Conservation (phyloP, 2,888 invertebrate species). For the Azorinus chamasolen region DNA sequence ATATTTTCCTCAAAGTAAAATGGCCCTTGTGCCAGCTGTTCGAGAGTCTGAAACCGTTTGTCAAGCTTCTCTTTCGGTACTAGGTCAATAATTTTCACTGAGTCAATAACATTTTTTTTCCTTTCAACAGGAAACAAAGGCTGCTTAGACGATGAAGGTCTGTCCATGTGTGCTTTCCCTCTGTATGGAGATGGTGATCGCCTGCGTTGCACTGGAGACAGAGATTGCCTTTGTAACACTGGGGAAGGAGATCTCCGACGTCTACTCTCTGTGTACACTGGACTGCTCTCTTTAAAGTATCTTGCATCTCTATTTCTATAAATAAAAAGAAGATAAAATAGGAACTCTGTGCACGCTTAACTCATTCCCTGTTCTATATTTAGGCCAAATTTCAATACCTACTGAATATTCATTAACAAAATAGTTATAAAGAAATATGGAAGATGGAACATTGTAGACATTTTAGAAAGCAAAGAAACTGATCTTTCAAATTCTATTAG, state of each 20-base stretch:
- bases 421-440: no score
- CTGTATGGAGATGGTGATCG: conserved; percentile 19
- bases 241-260: not conserved
- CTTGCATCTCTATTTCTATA: no score
- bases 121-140: conserved; percentile 31
- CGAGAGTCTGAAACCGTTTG: conserved; percentile 55
- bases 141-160: conserved; percentile 36
- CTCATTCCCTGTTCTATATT: no score
- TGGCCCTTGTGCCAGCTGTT: conserved; percentile 48
- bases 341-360: not conserved
- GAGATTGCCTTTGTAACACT: not conserved
- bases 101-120: conserved; percentile 33
- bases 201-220: not conserved
- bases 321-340: no score
- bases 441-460: no score
- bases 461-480: no score
- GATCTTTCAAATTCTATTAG: no score
- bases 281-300: not conserved
- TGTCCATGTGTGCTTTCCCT: conserved; percentile 36
- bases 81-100: conserved; percentile 46
- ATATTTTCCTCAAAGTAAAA: conserved; percentile 81
- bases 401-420: no score
- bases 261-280: not conserved
- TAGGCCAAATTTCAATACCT: no score
- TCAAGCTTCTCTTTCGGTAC: conserved; percentile 34